A percentile compares a stretch with the other conserved stretches of the same genome.
phyloP scores from a whole-genome alignment of 2,888 invertebrate species.

The Tetheella fluctuosa region DNA sequence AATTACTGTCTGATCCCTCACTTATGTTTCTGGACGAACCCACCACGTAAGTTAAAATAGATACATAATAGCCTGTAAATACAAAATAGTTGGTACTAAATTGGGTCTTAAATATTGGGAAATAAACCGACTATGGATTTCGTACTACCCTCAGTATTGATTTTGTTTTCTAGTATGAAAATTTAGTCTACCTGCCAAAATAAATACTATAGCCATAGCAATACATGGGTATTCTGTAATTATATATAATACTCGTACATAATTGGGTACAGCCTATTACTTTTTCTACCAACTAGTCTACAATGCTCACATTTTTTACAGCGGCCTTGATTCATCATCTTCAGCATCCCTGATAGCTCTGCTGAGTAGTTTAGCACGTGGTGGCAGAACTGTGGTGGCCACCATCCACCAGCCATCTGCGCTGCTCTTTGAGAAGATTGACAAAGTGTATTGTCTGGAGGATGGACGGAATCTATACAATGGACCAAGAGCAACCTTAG shows the following conservation, averaged over 20 bases:
- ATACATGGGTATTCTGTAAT: too few species aligned
- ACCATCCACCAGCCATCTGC: slow-evolving; percentile 98
- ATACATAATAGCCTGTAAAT: too few species aligned
- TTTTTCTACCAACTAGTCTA: neutral
- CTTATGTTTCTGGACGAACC: slow-evolving; percentile 95
- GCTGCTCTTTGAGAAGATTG: slow-evolving; percentile 95
- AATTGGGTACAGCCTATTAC: too few species aligned
- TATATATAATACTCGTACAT: too few species aligned
- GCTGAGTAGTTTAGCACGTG: slow-evolving; percentile 91
- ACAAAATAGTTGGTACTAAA: too few species aligned
- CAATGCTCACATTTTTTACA: slow-evolving; percentile 51
- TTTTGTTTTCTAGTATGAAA: too few species aligned
- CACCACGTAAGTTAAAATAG: slow-evolving; percentile 86
- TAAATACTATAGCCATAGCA: too few species aligned
- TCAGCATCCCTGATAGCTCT: slow-evolving; percentile 93
- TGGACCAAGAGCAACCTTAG: slow-evolving; percentile 88
- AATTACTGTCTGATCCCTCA: slow-evolving; percentile 93
- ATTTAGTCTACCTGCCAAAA: too few species aligned
- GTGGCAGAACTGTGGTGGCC: slow-evolving; percentile 94
- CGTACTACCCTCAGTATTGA: too few species aligned
- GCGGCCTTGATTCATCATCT: slow-evolving; percentile 95
- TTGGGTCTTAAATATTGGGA: too few species aligned
- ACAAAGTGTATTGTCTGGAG: slow-evolving; percentile 93
- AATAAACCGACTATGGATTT: too few species aligned
- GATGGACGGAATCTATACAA: slow-evolving; percentile 93